phyloP scores from a whole-genome alignment of 1,140 invertebrate genomes.

The Aphaenogaster rudis region DNA sequence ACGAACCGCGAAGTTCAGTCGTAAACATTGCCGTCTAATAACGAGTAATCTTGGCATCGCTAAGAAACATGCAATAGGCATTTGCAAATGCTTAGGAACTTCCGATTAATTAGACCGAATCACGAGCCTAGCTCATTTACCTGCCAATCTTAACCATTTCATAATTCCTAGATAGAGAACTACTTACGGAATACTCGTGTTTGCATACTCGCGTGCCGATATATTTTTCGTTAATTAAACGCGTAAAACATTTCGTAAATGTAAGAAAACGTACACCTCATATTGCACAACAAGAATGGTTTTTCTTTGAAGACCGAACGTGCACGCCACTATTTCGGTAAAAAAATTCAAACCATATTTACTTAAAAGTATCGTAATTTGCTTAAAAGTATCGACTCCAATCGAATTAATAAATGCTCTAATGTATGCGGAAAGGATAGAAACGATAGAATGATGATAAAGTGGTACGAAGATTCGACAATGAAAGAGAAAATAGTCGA shows the following conservation, averaged over 20 bases:
- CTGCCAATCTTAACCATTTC: conserved; percentile 2
- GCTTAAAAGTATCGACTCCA: background rate
- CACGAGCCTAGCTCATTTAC: background rate
- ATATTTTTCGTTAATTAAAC: conserved; percentile 10
- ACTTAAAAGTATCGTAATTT: background rate
- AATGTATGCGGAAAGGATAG: background rate
- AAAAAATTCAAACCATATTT: conserved; percentile 5
- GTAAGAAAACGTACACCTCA: background rate
- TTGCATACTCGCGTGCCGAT: background rate
- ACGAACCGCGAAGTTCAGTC: background rate
- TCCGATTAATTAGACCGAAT: conserved; percentile 54
- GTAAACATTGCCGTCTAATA: background rate
- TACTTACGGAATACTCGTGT: background rate
- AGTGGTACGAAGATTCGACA: background rate
- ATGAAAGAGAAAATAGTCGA: background rate
- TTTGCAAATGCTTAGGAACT: conserved; percentile 51
- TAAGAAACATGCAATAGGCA: conserved; percentile 25
- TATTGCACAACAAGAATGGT: conserved; percentile 22
- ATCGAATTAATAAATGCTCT: background rate
- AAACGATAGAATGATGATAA: conserved; percentile 3
- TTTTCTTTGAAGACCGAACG: background rate
- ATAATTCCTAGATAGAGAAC: conserved; percentile 1
- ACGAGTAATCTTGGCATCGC: background rate
- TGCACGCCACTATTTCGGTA: background rate
- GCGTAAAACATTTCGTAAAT: background rate